Evolutionary conservation across 2,113 vertebrate genomes (phyloP).

Genomic region (Epinephelus cyanopodus): DNA sequence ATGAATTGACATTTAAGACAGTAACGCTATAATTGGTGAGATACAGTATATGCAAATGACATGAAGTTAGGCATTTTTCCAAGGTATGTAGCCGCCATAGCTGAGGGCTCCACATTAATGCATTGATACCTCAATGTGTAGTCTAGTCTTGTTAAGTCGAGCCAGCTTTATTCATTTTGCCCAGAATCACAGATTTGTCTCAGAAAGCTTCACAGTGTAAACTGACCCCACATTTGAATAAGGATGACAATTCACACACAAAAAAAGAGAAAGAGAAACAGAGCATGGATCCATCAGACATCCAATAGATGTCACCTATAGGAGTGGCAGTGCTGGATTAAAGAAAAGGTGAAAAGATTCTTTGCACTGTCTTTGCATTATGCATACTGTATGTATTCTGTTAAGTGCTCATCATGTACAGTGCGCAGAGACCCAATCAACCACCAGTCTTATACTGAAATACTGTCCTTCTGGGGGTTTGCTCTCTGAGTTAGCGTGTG

Average conservation of each 20-base stretch:
- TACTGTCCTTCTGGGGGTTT: not conserved
- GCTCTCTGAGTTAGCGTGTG: not conserved
- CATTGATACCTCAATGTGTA: conserved; percentile 6
- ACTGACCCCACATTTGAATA: not conserved
- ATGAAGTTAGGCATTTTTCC: conserved; percentile 48
- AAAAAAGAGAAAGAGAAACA: not conserved
- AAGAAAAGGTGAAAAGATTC: not conserved
- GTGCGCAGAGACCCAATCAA: not conserved
- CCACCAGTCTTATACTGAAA: conserved; percentile 9
- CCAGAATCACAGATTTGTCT: conserved; percentile 19
- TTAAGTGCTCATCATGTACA: conserved; percentile 6
- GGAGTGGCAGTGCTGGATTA: not conserved
- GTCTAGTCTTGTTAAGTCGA: not conserved
- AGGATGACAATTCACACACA: not conserved
- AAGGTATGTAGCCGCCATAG: conserved; percentile 7
- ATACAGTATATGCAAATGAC: conserved; percentile 64
- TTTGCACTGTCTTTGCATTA: not conserved
- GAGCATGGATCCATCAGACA: not conserved
- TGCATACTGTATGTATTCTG: not conserved
- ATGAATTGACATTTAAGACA: conserved; percentile 70
- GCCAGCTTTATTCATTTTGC: not conserved
- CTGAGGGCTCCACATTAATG: not conserved
- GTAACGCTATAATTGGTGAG: conserved; percentile 57
- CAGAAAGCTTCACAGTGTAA: conserved; percentile 5
- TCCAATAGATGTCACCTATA: not conserved